A percentile compares a stretch with the other conserved stretches of the same genome.
phyloP scores from a whole-genome alignment of 2,113 vertebrate species.

The Penelope pileata region DNA sequence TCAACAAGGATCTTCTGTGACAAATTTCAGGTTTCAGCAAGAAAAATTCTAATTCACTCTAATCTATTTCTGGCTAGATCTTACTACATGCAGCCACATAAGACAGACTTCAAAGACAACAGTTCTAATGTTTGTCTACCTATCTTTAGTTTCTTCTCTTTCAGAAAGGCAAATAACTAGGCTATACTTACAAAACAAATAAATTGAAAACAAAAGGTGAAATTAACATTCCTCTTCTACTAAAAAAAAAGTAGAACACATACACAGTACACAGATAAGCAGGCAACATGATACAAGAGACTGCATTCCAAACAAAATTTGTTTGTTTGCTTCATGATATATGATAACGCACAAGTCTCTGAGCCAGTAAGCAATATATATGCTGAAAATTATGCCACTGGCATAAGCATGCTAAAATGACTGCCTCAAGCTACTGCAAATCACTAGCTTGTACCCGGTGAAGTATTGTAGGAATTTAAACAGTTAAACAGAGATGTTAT shows the following conservation, averaged over 20 bases:
- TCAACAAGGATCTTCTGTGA: not conserved
- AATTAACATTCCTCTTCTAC: slow-evolving; percentile 39
- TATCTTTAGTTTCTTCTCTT: slow-evolving; percentile 49
- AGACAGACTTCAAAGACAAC: slow-evolving; percentile 14
- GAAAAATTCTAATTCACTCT: not conserved
- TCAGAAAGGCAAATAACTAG: slow-evolving; percentile 71
- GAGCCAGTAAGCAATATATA: not conserved
- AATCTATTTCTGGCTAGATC: slow-evolving; percentile 26
- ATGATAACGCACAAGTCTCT: not conserved
- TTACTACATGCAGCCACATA: slow-evolving; percentile 5
- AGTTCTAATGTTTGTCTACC: slow-evolving; percentile 20
- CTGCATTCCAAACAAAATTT: slow-evolving; percentile 19
- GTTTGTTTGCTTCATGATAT: not conserved
- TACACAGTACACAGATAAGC: not conserved
- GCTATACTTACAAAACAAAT: slow-evolving; percentile 72
- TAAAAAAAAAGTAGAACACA: not conserved
- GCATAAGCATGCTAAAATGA: not conserved
- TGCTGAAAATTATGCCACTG: not conserved
- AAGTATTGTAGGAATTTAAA: not conserved
- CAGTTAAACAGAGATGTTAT: not conserved
- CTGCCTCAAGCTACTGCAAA: not conserved
- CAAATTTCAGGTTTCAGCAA: not conserved
- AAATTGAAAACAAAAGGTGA: slow-evolving; percentile 77
- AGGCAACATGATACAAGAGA: not conserved
- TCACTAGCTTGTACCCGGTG: not conserved